Evolutionary conservation across 2,888 invertebrate species (phyloP).

Genomic region (Xiphydria camelus): DNA sequence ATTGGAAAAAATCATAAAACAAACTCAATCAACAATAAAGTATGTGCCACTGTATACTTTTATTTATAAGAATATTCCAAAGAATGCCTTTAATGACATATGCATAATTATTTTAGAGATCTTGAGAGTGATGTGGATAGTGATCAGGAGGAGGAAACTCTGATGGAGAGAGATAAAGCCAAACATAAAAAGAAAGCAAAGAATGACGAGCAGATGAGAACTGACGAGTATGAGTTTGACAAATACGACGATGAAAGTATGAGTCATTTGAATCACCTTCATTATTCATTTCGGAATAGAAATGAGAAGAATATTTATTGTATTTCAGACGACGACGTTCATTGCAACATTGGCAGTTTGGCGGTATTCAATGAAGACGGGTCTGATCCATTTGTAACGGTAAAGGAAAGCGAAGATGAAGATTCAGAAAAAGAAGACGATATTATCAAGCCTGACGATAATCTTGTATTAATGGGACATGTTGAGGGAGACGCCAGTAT

Average conservation of each 20-base stretch:
- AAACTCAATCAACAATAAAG: slow-evolving; percentile 70
- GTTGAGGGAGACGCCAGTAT: slow-evolving; percentile 85
- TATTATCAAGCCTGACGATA: slow-evolving; percentile 84
- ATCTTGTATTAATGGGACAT: slow-evolving; percentile 84
- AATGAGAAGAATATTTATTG: slow-evolving; percentile 40
- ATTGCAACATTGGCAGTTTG: slow-evolving; percentile 46
- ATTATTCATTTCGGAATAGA: slow-evolving; percentile 36
- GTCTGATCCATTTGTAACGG: slow-evolving; percentile 44
- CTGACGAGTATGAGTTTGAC: slow-evolving; percentile 74
- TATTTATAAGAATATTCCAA: slow-evolving; percentile 4
- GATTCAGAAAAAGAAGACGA: slow-evolving; percentile 89
- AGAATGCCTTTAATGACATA: background rate
- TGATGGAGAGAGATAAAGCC: slow-evolving; percentile 11
- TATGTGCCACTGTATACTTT: slow-evolving; percentile 47
- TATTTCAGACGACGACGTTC: slow-evolving; percentile 38
- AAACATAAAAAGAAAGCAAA: slow-evolving; percentile 19
- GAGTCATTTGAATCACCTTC: slow-evolving; percentile 30
- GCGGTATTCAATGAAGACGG: slow-evolving; percentile 39
- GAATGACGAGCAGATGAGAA: slow-evolving; percentile 54
- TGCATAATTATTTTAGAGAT: slow-evolving; percentile 30
- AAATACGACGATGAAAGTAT: slow-evolving; percentile 76
- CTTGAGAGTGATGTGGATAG: slow-evolving; percentile 56
- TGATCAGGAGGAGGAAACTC: slow-evolving; percentile 42
- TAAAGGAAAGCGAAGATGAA: slow-evolving; percentile 51
- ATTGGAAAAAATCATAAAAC: slow-evolving; percentile 74